Percentiles rank a stretch among this genome's conserved stretches.
phyloP scores from a whole-genome alignment of 2,888 invertebrate genomes.

The Apeira syringaria region DNA sequence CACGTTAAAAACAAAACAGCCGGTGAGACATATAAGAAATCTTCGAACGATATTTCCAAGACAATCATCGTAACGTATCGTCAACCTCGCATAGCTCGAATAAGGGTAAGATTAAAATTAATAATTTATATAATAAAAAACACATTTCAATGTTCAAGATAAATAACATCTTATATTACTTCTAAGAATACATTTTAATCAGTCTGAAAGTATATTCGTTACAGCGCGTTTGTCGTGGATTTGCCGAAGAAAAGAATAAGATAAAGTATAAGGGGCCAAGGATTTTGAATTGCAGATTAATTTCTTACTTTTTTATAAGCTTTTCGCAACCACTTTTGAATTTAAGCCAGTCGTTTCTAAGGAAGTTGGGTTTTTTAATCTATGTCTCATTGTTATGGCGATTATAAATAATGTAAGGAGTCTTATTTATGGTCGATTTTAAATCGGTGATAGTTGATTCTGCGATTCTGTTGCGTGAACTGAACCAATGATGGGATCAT shows the following conservation, averaged over 20 bases:
- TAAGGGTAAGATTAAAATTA: too few relatives aligned
- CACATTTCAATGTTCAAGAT: background rate
- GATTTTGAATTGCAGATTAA: slow-evolving; percentile 74
- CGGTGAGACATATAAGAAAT: too few relatives aligned
- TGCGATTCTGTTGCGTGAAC: too few relatives aligned
- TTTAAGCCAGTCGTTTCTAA: slow-evolving; percentile 55
- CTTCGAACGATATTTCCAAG: too few relatives aligned
- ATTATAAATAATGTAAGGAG: too few relatives aligned
- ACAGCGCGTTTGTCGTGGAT: slow-evolving; percentile 46
- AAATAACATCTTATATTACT: slow-evolving; percentile 21
- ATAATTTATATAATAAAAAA: too few relatives aligned
- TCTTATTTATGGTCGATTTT: too few relatives aligned
- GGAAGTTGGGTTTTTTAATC: slow-evolving; percentile 40
- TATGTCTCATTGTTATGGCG: slow-evolving; percentile 42
- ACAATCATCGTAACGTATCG: too few relatives aligned
- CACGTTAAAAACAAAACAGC: too few relatives aligned
- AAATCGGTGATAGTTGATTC: too few relatives aligned
- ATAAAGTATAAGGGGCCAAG: slow-evolving; percentile 53
- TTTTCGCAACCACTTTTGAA: slow-evolving; percentile 58
- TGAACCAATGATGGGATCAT: too few relatives aligned
- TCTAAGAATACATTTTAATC: slow-evolving; percentile 27
- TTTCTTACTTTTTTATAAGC: slow-evolving; percentile 69
- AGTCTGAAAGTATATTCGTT: slow-evolving; percentile 27
- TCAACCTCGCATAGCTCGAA: too few relatives aligned
- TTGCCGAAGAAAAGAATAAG: slow-evolving; percentile 46